Conservation (phyloP, 2,888 invertebrate genomes). For the Torymus tubicola region DNA sequence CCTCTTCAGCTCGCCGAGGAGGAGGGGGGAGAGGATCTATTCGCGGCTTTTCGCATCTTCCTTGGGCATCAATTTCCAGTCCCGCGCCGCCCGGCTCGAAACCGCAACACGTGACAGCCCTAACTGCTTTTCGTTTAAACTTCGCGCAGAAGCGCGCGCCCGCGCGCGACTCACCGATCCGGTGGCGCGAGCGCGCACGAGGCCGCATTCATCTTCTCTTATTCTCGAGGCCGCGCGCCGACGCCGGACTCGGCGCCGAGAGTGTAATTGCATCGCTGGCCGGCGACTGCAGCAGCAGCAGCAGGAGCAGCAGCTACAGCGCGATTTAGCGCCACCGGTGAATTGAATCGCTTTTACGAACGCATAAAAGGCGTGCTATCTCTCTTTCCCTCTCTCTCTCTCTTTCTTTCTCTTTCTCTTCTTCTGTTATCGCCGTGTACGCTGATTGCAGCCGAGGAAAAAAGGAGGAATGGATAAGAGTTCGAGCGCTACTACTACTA, state of each 20-base stretch:
- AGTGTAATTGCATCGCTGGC: conserved; percentile 52
- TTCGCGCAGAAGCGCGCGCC: conserved; percentile 27
- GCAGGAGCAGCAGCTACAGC: conserved; percentile 50
- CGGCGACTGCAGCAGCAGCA: conserved; percentile 34
- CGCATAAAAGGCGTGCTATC: conserved; percentile 38
- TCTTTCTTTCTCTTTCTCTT: conserved; percentile 49
- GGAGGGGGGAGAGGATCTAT: conserved; percentile 53
- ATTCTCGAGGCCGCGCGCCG: conserved; percentile 4
- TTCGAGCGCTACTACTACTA: too few relatives aligned
- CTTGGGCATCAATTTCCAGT: conserved; percentile 62
- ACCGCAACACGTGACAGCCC: conserved; percentile 75
- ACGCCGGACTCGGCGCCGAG: conserved; percentile 42
- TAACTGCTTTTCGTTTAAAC: conserved; percentile 74
- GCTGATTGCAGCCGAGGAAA: conserved; percentile 41
- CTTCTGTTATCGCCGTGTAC: conserved; percentile 30
- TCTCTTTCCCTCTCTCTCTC: conserved; percentile 27
- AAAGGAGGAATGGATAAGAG: neutral
- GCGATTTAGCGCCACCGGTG: conserved; percentile 61
- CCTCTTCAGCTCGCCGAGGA: neutral
- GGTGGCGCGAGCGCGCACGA: neutral
- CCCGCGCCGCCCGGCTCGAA: conserved; percentile 65
- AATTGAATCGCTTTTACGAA: conserved; percentile 55
- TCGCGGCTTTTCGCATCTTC: conserved; percentile 60
- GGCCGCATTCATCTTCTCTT: conserved; percentile 32
- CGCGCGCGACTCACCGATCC: neutral